Percentiles rank a stretch among this genome's conserved stretches.
Conservation (phyloP, 2,797 vertebrate genomes). For the Poeciliopsis gracilis region DNA sequence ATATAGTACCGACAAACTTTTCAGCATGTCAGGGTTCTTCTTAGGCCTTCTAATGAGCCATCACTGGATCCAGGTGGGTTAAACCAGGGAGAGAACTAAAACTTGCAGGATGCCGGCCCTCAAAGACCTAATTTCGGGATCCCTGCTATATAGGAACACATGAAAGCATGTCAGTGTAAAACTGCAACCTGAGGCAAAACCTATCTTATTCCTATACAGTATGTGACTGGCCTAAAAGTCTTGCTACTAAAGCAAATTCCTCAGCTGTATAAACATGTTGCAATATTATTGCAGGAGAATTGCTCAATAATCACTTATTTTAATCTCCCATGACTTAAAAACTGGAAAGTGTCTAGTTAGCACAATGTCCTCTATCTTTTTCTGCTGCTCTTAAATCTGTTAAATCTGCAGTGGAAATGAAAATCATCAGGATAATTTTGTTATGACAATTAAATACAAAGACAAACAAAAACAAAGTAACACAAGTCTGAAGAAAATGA, state of each 20-base stretch:
- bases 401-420: background rate
- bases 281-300: background rate
- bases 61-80: too few species aligned
- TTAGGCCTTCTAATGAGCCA: too few species aligned
- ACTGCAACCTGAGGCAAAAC: background rate
- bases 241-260: too few species aligned
- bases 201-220: background rate
- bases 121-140: too few species aligned
- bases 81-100: too few species aligned
- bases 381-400: background rate
- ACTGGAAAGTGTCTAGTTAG: background rate
- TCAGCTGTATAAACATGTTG: background rate
- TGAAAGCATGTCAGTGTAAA: background rate
- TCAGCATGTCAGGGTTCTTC: too few species aligned
- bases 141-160: background rate
- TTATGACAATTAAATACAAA: background rate
- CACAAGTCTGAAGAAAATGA: background rate
- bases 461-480: background rate
- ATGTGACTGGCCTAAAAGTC: background rate
- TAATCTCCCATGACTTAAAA: too few species aligned
- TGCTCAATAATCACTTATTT: background rate
- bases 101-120: too few species aligned
- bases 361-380: background rate
- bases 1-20: too few species aligned
- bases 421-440: background rate